Evolutionary conservation across 2,113 vertebrate genomes (phyloP), one percentile per base, ranked within the genome.

Genomic region (Neotoma lepida): DNA sequence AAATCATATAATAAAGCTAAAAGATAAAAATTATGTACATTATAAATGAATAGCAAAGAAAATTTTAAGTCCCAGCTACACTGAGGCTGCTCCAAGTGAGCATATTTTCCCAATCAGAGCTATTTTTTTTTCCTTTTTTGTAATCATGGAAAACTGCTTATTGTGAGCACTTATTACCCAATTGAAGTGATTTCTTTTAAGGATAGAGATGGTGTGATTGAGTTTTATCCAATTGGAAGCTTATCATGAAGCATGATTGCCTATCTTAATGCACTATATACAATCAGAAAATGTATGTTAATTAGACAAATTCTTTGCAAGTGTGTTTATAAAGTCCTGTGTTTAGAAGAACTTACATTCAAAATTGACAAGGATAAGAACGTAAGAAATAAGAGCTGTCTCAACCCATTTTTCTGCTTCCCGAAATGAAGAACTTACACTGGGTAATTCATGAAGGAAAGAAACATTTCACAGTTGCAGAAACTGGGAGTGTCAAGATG

Each of bases 121-220:
- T 54, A 80, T 82, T 91, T 88, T 95, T 70, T 80, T 80, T 56
- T 80, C 56, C 46, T 44, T 44, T 87, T 71, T 61, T 20, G 58
- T 78, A 96, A 97, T 97, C 94, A 96, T 81, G 63, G 39, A 81
- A 97, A 97, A 94, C 22, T 95, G n/a, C 94, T 95, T 96, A 96
- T 94, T 95, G 86, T 94, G 86, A 96, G 49, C 82, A 94, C 68
- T 94, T 97, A 88, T 96, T 96, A 97, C 68, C 78, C 85, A 95
- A 96, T 86, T 90, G 87, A 96, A 96, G 82, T 94, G 77, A 94
- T 93, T 94, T 96, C 68, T 96, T 95, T 93, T 78, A 97, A 94
- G 58, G 58, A 76, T 56, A 41, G 61, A 93, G 28, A 66, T 46
- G 17, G 92, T 86, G 5, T 88, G 94, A 96, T 95, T 93, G 81